Base-by-base conservation (phyloP, 2,797 vertebrate genomes). In the Alfaro cultratus region DNA sequence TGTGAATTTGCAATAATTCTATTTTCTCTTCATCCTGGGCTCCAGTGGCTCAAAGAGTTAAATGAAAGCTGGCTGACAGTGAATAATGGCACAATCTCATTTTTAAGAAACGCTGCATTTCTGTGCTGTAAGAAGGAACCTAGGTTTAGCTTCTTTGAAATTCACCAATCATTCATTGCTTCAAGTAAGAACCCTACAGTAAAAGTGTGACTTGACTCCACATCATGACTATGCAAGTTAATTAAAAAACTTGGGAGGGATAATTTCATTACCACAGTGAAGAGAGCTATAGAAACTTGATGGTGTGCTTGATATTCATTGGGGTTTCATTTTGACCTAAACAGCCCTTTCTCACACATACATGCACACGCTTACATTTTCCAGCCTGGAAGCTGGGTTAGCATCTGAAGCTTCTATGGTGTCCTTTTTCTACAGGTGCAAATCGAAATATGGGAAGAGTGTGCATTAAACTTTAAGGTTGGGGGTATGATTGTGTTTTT, bases 401-500 rank as follows among this genome's bases (percentile, higher is more conserved):
- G 81, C 82, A 90, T 87, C 75, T 64, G 81, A 92, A 88, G 90
- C 92, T 90, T 92, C 85, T 82, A 84, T 85, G 70, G 76, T 86
- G 76, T 90, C 82, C 70, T 73, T 73, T 77, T 85, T 84, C 78
- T 73, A 79, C 88, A 71, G 80, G 72, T 74, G 86, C 60, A 83
- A 90, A 89, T 79, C 92, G 87, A 94, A 95, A 95, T 95, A 95
- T 95, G 94, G 91, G 90, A 90, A 92, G 90, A 95, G 89, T 94
- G 92, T 91, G 90, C 95, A 96, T 96, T 96, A 96, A 96, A 96
- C 87, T 96, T 96, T 95, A 91, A 93, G 93, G 91, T 89, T 91
- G 89, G 92, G 90, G 93, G 93, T 94, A 92, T 94, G 94, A 94
- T 95, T 95, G 95, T 94, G 90, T 95, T 94, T 96, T 93, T 95